phyloP scores from a whole-genome alignment of 2,797 vertebrate genomes.

The Leuciscus waleckii region DNA sequence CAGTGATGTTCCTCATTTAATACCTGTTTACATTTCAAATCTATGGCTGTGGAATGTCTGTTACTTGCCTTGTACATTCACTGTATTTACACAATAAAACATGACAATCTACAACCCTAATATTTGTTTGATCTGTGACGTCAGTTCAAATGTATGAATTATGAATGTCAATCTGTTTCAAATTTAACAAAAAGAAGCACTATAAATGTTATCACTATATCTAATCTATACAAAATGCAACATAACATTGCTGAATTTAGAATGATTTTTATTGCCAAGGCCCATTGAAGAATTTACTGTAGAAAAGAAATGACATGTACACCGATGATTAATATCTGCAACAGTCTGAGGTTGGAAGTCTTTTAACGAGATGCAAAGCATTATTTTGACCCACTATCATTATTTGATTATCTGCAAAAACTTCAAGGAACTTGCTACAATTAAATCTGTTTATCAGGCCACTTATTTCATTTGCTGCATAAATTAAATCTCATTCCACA shows the following conservation, averaged over 20 bases:
- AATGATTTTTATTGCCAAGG: not conserved
- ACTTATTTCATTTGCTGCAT: not conserved
- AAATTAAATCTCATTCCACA: not conserved
- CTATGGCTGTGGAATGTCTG: conserved; percentile 70
- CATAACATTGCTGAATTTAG: not conserved
- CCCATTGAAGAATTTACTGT: not conserved
- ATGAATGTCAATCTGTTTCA: not conserved
- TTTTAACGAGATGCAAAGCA: not conserved
- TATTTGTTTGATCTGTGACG: not conserved
- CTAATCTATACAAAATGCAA: not conserved
- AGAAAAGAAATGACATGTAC: not conserved
- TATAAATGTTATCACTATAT: not conserved
- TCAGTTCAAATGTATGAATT: not conserved
- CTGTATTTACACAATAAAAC: conserved; percentile 71
- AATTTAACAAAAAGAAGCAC: not conserved
- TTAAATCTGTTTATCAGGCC: not conserved
- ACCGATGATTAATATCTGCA: not conserved
- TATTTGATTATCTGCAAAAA: not conserved
- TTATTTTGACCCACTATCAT: not conserved
- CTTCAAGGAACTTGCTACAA: not conserved
- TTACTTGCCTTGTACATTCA: conserved; percentile 69
- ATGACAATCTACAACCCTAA: conserved; percentile 54
- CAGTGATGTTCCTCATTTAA: conserved; percentile 62
- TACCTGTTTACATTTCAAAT: conserved; percentile 65
- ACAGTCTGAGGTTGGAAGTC: not conserved